These are phyloP conservation scores for Hetaerina titia DNA, from an alignment of 2,888 invertebrate genomes.

Conservation along the genomic window DNA sequence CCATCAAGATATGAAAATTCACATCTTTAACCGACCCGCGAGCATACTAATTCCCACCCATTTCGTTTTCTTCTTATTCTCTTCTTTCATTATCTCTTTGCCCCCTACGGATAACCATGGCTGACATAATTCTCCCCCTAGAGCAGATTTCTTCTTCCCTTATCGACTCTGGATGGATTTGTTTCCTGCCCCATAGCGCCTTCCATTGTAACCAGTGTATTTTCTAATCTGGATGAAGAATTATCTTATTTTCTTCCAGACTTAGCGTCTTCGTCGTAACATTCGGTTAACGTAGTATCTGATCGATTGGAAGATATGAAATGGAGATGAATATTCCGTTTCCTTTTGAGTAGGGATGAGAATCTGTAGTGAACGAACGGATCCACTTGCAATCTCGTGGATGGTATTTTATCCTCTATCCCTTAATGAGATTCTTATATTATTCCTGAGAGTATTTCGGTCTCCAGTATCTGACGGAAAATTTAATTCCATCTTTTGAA, in stretches of 20 bases:
- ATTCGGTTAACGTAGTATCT: neutral
- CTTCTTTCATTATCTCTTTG: neutral
- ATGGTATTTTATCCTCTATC: neutral
- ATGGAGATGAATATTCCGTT: neutral
- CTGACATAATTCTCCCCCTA: no score
- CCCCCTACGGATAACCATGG: neutral
- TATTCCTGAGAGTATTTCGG: neutral
- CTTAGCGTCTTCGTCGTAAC: neutral
- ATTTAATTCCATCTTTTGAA: constrained; percentile 19
- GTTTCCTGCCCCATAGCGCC: neutral
- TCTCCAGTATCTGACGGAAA: neutral
- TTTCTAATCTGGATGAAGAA: neutral
- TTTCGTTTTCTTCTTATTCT: neutral
- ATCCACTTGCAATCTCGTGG: neutral
- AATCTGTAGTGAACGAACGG: neutral
- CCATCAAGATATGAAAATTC: no score
- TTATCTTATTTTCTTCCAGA: constrained; percentile 16
- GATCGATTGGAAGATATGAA: neutral
- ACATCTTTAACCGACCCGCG: no score
- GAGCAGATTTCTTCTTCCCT: neutral
- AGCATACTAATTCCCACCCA: neutral
- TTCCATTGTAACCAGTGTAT: neutral
- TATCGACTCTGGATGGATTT: neutral
- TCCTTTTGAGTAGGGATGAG: neutral
- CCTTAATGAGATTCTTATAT: neutral